These are phyloP conservation scores for Sminthurides aquaticus DNA, from an alignment of 2,888 invertebrate species.

Conservation along the genomic window DNA sequence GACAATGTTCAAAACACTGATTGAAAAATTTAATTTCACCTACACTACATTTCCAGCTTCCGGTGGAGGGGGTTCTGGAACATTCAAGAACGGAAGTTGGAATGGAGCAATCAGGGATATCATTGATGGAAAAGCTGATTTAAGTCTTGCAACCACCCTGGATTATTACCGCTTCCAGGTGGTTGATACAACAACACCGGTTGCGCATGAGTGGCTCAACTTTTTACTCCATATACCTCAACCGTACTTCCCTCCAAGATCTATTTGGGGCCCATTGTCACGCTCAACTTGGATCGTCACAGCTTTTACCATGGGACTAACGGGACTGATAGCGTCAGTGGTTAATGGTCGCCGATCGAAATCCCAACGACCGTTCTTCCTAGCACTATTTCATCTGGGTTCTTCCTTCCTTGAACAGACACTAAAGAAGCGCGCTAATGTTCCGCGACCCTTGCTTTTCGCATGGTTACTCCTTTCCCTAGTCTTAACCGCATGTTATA, in stretches of 20 bases:
- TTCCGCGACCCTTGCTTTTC: neutral
- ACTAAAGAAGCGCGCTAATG: too few relatives aligned
- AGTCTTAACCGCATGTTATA: neutral
- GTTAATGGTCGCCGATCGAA: too few relatives aligned
- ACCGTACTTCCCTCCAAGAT: neutral
- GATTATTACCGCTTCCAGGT: slow-evolving; percentile 14
- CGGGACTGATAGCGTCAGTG: too few relatives aligned
- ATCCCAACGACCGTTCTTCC: too few relatives aligned
- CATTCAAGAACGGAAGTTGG: slow-evolving; percentile 7
- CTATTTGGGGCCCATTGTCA: neutral
- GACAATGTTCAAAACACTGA: slow-evolving; percentile 1
- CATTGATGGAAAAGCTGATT: slow-evolving; percentile 11
- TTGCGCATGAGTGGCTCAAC: slow-evolving; percentile 9
- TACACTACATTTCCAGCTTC: slow-evolving; percentile 9
- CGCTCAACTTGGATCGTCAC: neutral
- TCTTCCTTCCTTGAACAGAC: too few relatives aligned
- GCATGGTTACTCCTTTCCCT: neutral
- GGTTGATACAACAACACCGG: slow-evolving; percentile 7
- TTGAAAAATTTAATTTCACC: slow-evolving; percentile 13
- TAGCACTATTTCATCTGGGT: too few relatives aligned
- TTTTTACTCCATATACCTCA: slow-evolving; percentile 3
- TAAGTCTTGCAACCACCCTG: slow-evolving; percentile 6
- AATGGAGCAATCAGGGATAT: slow-evolving; percentile 19
- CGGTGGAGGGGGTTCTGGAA: slow-evolving; percentile 16
- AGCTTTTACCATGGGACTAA: too few relatives aligned